phyloP scores from a whole-genome alignment of 1,140 invertebrate genomes.

The Solen grandis region DNA sequence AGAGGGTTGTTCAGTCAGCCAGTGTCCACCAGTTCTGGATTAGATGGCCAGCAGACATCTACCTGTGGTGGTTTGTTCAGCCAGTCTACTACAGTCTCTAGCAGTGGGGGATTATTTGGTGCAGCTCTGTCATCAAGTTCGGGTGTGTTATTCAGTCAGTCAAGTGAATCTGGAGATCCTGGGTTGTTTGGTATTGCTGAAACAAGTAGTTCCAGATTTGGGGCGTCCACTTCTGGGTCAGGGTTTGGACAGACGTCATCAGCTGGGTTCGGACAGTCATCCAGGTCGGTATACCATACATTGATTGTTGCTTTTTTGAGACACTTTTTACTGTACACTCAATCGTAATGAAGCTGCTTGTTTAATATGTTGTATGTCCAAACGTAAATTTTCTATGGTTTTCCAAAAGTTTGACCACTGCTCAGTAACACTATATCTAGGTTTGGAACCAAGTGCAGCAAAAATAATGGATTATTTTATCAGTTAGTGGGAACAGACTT shows the following conservation, averaged over 20 bases:
- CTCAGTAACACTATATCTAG: too few species aligned
- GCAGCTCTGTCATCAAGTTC: slow-evolving; percentile 15
- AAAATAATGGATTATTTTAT: too few species aligned
- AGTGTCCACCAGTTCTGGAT: background rate
- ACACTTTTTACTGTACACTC: too few species aligned
- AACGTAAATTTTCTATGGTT: too few species aligned
- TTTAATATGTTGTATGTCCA: too few species aligned
- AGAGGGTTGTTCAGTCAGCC: slow-evolving; percentile 53
- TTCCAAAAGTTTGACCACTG: too few species aligned
- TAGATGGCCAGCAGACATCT: slow-evolving; percentile 44
- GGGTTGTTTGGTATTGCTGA: slow-evolving; percentile 40
- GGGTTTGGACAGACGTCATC: slow-evolving; percentile 48
- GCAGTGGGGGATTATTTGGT: slow-evolving; percentile 18
- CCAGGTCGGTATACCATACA: slow-evolving; percentile 6
- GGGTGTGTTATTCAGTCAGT: slow-evolving; percentile 41
- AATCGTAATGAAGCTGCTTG: too few species aligned
- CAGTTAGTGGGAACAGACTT: too few species aligned
- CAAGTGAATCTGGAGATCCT: background rate
- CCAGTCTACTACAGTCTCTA: slow-evolving; percentile 1
- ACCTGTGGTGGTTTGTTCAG: slow-evolving; percentile 46
- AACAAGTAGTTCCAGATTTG: slow-evolving; percentile 45
- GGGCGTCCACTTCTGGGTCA: slow-evolving; percentile 25
- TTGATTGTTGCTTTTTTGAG: too few species aligned
- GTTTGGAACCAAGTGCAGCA: too few species aligned
- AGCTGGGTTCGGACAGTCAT: slow-evolving; percentile 52